A percentile compares a stretch with the other conserved stretches of the same genome.
These are phyloP conservation scores for Cryptus armator DNA, from an alignment of 2,888 invertebrate genomes.

Conservation along the genomic window DNA sequence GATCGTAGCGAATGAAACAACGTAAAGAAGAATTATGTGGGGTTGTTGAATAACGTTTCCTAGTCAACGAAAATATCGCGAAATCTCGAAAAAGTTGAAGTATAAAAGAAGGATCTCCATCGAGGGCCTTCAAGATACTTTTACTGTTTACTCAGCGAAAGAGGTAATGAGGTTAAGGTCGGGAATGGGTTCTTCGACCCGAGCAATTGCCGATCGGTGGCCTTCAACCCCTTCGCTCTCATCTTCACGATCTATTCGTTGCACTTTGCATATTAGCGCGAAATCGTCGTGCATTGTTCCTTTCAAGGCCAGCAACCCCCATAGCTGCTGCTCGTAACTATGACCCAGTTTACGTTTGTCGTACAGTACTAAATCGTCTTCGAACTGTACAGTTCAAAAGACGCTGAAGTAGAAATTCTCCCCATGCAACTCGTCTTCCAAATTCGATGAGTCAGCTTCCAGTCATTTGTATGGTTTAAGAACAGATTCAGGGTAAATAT, in stretches of 20 bases:
- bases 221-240: slow-evolving; percentile 66
- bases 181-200: slow-evolving; percentile 72
- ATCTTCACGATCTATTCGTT: slow-evolving; percentile 31
- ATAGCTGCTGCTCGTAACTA: slow-evolving; percentile 19
- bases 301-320: slow-evolving; percentile 50
- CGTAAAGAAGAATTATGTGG: not conserved
- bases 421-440: slow-evolving; percentile 4
- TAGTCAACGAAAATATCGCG: not conserved
- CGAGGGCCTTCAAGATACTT: not conserved
- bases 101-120: not conserved
- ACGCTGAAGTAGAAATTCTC: not conserved
- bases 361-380: slow-evolving; percentile 1
- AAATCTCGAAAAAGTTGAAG: not conserved
- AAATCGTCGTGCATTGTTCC: slow-evolving; percentile 56
- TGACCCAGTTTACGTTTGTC: slow-evolving; percentile 64
- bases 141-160: slow-evolving; percentile 1
- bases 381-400: not conserved
- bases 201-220: slow-evolving; percentile 74
- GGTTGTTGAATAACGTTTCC: not conserved
- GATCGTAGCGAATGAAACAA: not conserved
- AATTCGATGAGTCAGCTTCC: slow-evolving; percentile 36
- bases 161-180: slow-evolving; percentile 77
- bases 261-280: slow-evolving; percentile 58
- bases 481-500: slow-evolving; percentile 1
- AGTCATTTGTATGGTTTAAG: slow-evolving; percentile 28